A percentile compares a stretch with the other conserved stretches of the same genome.
These are phyloP conservation scores for Coregonus clupeaformis DNA, from an alignment of 2,113 vertebrate species.

Conservation along the genomic window DNA sequence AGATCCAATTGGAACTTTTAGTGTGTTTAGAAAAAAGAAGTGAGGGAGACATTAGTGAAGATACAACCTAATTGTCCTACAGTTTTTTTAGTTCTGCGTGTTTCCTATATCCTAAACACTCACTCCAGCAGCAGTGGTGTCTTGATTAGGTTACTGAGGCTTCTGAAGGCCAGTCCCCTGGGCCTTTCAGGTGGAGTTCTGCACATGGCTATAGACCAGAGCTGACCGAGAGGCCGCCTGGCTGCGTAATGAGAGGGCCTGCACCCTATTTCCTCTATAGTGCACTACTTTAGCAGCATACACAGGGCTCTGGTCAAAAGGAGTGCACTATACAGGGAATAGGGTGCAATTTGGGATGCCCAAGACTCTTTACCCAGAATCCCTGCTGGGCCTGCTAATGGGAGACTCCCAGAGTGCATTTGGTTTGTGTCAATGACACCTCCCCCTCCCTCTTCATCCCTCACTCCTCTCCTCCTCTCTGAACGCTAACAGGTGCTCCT, in stretches of 20 bases:
- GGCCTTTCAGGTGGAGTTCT: slow-evolving; percentile 61
- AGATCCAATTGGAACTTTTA: slow-evolving; percentile 51
- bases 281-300: too few relatives aligned
- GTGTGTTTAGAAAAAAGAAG: slow-evolving; percentile 60
- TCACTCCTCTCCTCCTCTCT: slow-evolving; percentile 14
- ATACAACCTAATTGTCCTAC: slow-evolving; percentile 62
- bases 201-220: slow-evolving; percentile 40
- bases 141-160: slow-evolving; percentile 39
- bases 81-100: slow-evolving; percentile 55
- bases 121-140: slow-evolving; percentile 22
- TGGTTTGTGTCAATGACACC: slow-evolving; percentile 54
- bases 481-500: slow-evolving; percentile 35
- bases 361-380: slow-evolving; percentile 53
- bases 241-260: too few relatives aligned
- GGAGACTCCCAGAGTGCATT: slow-evolving; percentile 48
- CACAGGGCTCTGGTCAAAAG: too few relatives aligned
- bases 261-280: too few relatives aligned
- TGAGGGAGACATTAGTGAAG: slow-evolving; percentile 56
- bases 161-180: slow-evolving; percentile 31
- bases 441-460: slow-evolving; percentile 25
- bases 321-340: too few relatives aligned
- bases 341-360: too few relatives aligned
- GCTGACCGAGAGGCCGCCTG: background rate
- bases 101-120: slow-evolving; percentile 29
- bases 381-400: slow-evolving; percentile 66